phyloP scores from a whole-genome alignment of 2,888 invertebrate species.

The Pollenia amentaria region DNA sequence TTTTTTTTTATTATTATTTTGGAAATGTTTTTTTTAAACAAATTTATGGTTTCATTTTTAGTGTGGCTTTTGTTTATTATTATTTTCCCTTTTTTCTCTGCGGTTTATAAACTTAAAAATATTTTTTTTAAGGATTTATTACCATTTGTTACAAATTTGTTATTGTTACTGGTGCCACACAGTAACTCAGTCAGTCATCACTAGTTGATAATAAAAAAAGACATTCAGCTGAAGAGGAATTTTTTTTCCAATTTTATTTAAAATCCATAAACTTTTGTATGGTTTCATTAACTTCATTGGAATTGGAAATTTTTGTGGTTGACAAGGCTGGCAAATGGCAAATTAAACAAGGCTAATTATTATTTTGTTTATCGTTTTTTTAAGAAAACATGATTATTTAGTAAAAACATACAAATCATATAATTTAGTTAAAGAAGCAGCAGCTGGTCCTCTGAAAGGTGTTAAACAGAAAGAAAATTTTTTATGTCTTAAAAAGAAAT shows the following conservation, averaged over 20 bases:
- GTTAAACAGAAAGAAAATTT: too few species aligned
- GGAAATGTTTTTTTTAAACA: conserved; percentile 48
- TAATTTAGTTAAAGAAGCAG: too few species aligned
- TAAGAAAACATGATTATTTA: too few species aligned
- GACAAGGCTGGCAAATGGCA: conserved; percentile 59
- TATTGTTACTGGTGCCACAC: conserved; percentile 44
- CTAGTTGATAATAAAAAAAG: conserved; percentile 6
- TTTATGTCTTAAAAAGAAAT: too few species aligned
- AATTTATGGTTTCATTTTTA: conserved; percentile 73
- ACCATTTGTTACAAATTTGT: conserved; percentile 61
- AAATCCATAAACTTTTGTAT: conserved; percentile 64
- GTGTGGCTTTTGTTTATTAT: conserved; percentile 60
- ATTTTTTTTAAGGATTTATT: conserved; percentile 68
- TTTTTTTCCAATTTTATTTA: conserved; percentile 29
- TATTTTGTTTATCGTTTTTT: neutral
- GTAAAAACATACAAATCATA: too few species aligned
- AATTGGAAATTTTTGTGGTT: conserved; percentile 71
- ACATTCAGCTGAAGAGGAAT: neutral
- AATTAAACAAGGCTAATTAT: conserved; percentile 56
- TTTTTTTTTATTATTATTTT: conserved; percentile 41
- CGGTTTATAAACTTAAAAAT: conserved; percentile 60
- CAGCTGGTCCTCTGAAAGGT: too few species aligned
- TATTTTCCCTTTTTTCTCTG: conserved; percentile 63
- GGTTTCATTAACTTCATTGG: conserved; percentile 68
- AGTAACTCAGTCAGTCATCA: conserved; percentile 19